A percentile compares a stretch with the other conserved stretches of the same genome.
Evolutionary conservation across 2,888 invertebrate species (phyloP).

Genomic region (Drosophila macrospina): DNA sequence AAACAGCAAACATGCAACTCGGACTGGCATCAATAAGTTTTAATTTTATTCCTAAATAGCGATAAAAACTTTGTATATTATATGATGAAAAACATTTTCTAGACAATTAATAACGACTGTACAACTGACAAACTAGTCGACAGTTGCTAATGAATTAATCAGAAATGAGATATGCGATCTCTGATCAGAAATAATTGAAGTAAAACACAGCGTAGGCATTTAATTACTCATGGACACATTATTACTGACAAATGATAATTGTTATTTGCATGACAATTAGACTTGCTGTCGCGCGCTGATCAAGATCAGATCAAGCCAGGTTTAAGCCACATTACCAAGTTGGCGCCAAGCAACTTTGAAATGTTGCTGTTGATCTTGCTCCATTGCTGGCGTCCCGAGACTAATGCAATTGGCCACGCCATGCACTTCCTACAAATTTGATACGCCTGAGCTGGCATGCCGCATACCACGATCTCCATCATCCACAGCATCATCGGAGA

Average conservation of each 20-base stretch:
- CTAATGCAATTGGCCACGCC: slow-evolving; percentile 70
- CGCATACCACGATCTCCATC: slow-evolving; percentile 41
- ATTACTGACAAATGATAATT: slow-evolving; percentile 80
- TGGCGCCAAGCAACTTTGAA: slow-evolving; percentile 72
- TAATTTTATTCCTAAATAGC: slow-evolving; percentile 47
- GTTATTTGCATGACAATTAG: slow-evolving; percentile 77
- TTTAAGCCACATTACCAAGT: slow-evolving; percentile 23
- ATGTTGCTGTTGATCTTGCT: slow-evolving; percentile 56
- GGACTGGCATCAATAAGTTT: slow-evolving; percentile 55
- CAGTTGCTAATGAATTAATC: slow-evolving; percentile 75
- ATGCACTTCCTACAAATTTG: slow-evolving; percentile 75
- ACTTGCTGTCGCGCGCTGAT: slow-evolving; percentile 44
- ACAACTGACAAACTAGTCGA: slow-evolving; percentile 70
- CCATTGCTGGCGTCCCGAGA: slow-evolving; percentile 36
- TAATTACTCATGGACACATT: slow-evolving; percentile 63
- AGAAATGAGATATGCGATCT: slow-evolving; percentile 37
- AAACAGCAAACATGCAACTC: slow-evolving; percentile 26
- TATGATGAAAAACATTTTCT: slow-evolving; percentile 48
- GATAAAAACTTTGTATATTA: slow-evolving; percentile 32
- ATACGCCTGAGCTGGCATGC: slow-evolving; percentile 53
- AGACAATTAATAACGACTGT: slow-evolving; percentile 67
- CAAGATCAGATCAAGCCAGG: slow-evolving; percentile 36
- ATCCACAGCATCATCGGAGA: slow-evolving; percentile 4
- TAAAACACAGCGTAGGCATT: slow-evolving; percentile 55
- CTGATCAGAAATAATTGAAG: slow-evolving; percentile 53